These are phyloP conservation scores for Oryzias celebensis DNA, from an alignment of 2,113 vertebrate genomes.

Conservation along the genomic window DNA sequence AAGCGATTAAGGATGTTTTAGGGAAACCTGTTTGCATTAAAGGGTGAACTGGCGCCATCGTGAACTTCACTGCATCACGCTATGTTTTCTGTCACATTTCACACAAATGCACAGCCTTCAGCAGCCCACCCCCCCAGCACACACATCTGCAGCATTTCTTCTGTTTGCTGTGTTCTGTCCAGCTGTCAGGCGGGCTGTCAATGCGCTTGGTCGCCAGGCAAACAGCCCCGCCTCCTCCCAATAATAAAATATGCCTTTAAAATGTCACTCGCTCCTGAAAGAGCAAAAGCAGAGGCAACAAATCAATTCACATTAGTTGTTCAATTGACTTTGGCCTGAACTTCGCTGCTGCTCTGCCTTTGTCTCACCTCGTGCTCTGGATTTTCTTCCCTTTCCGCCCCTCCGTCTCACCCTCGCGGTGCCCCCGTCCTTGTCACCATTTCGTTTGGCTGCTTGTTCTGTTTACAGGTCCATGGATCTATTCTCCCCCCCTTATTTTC, in stretches of 20 bases:
- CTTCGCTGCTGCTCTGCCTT: conserved; percentile 51
- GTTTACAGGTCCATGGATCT: conserved; percentile 12
- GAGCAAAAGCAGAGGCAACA: conserved; percentile 73
- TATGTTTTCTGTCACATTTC: conserved; percentile 32
- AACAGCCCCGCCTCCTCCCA: conserved; percentile 63
- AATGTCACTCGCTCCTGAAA: conserved; percentile 79
- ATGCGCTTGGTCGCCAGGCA: conserved; percentile 57
- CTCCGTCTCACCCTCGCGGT: not conserved
- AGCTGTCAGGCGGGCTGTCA: conserved; percentile 71
- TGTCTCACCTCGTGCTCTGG: conserved; percentile 20
- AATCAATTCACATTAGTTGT: conserved; percentile 83
- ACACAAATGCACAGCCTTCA: conserved; percentile 30
- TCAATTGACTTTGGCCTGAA: conserved; percentile 81
- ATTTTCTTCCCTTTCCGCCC: not conserved
- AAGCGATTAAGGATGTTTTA: no score
- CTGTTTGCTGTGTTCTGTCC: conserved; percentile 52
- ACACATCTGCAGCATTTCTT: conserved; percentile 61
- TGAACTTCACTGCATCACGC: not conserved
- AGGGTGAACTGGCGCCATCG: no score
- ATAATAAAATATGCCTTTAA: conserved; percentile 80
- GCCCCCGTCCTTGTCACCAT: conserved; percentile 16
- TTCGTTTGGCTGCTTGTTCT: not conserved
- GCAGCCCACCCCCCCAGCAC: conserved; percentile 34
- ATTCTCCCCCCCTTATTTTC: conserved; percentile 35
- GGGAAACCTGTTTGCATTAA: no score